Percentiles rank a stretch among this genome's conserved stretches.
phyloP scores from a whole-genome alignment of 2,888 invertebrate species.

The Pocota personata region DNA sequence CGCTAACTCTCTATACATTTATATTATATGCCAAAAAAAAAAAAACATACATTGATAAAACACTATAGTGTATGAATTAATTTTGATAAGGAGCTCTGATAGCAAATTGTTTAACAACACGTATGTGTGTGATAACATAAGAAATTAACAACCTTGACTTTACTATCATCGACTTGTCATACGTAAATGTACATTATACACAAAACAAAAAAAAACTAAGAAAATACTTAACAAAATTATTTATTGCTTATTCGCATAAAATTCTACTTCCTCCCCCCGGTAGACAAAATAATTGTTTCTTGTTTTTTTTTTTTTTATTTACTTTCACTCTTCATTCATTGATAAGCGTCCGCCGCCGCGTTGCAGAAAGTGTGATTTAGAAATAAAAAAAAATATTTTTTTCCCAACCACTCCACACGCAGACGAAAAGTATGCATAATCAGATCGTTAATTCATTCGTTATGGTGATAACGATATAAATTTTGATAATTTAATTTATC shows the following conservation, averaged over 20 bases:
- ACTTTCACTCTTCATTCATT: slow-evolving; percentile 50
- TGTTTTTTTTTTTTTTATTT: slow-evolving; percentile 8
- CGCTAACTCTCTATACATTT: not conserved
- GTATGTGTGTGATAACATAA: slow-evolving; percentile 46
- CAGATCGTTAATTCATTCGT: slow-evolving; percentile 39
- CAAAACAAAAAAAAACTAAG: not conserved
- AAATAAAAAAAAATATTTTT: not conserved
- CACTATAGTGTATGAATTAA: slow-evolving; percentile 40
- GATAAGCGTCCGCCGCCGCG: slow-evolving; percentile 10
- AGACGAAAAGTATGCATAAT: slow-evolving; percentile 31
- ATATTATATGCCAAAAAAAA: not conserved
- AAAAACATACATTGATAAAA: slow-evolving; percentile 6
- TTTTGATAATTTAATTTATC: slow-evolving; percentile 29
- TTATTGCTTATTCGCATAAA: slow-evolving; percentile 28
- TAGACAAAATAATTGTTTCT: not conserved
- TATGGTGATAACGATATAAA: slow-evolving; percentile 34
- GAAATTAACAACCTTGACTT: slow-evolving; percentile 68
- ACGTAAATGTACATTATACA: not conserved
- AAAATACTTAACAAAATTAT: slow-evolving; percentile 4
- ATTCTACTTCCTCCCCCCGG: slow-evolving; percentile 22
- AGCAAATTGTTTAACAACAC: slow-evolving; percentile 45
- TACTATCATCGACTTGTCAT: slow-evolving; percentile 56
- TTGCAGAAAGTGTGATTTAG: slow-evolving; percentile 33
- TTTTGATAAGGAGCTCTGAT: slow-evolving; percentile 49
- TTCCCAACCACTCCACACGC: not conserved